Conservation (phyloP, 1,140 invertebrate species). For the Drosophila pandora region DNA sequence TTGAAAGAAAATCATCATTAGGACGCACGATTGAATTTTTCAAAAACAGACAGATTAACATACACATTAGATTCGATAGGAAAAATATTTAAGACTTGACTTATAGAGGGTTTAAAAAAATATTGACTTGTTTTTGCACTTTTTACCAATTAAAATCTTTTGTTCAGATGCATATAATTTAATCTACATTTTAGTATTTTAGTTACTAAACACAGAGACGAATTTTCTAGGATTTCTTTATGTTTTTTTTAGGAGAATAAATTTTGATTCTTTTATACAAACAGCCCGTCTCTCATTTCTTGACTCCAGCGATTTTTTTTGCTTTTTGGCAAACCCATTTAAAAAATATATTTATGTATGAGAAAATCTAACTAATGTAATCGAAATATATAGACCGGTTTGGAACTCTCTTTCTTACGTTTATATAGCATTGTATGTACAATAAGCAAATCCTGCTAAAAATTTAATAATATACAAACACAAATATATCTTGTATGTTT, state of each 20-base stretch:
- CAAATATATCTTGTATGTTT: conserved; percentile 20
- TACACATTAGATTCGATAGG: conserved; percentile 38
- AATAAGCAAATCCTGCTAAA: conserved; percentile 62
- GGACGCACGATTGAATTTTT: conserved; percentile 20
- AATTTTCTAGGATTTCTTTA: background rate
- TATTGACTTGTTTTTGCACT: conserved; percentile 5
- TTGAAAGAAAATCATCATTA: conserved; percentile 11
- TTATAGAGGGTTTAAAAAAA: conserved; percentile 19
- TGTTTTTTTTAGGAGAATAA: background rate
- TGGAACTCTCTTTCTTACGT: conserved; percentile 38
- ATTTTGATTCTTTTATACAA: conserved; percentile 28
- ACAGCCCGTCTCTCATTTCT: conserved; percentile 16
- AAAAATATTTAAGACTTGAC: conserved; percentile 4
- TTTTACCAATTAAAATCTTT: conserved; percentile 20
- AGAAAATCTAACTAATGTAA: conserved; percentile 40
- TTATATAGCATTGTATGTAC: conserved; percentile 67
- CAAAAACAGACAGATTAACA: conserved; percentile 15
- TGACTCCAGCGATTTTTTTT: conserved; percentile 10
- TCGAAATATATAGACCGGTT: conserved; percentile 25
- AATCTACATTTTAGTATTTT: conserved; percentile 37
- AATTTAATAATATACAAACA: conserved; percentile 64
- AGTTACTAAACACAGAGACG: conserved; percentile 43
- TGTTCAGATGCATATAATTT: conserved; percentile 39
- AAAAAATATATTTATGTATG: conserved; percentile 9
- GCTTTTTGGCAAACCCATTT: conserved; percentile 19